Evolutionary conservation across 2,113 vertebrate genomes (phyloP).

Genomic region (Budorcas taxicolor): DNA sequence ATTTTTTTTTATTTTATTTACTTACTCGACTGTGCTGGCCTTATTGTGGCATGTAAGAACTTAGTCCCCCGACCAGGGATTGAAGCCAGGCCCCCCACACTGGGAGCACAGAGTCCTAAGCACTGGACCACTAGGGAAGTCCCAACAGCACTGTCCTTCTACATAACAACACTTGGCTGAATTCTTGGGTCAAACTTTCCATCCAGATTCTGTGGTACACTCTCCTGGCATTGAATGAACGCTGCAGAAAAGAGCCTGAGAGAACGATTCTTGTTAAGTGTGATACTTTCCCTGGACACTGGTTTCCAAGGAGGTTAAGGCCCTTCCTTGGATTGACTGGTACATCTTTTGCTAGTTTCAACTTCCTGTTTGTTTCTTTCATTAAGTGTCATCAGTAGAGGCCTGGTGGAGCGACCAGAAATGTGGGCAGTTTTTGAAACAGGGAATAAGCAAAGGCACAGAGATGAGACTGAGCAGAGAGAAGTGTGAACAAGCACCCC

Average conservation of each 20-base stretch:
- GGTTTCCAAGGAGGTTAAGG: not conserved
- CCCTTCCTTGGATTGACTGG: not conserved
- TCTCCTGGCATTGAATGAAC: no score
- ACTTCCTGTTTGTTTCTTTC: not conserved
- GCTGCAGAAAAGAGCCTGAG: not conserved
- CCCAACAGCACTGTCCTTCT: not conserved
- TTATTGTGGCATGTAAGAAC: not conserved
- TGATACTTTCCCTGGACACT: not conserved
- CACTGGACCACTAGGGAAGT: not conserved
- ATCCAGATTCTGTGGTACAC: not conserved
- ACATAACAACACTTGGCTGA: not conserved
- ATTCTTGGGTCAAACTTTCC: not conserved
- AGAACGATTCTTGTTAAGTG: not conserved
- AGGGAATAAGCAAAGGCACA: not conserved
- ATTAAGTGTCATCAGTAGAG: not conserved
- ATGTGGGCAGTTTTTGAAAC: not conserved
- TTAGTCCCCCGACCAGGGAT: not conserved
- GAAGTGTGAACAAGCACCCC: not conserved
- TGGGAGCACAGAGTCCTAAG: not conserved
- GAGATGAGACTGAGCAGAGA: not conserved
- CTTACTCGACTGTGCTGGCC: not conserved
- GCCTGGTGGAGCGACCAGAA: not conserved
- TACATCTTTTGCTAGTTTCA: not conserved
- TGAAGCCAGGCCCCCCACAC: not conserved
- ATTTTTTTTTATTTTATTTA: not conserved